A percentile compares a stretch with the other conserved stretches of the same genome.
These are phyloP conservation scores for Phataginus tetradactyla DNA, from an alignment of 2,797 vertebrate genomes.

Conservation along the genomic window DNA sequence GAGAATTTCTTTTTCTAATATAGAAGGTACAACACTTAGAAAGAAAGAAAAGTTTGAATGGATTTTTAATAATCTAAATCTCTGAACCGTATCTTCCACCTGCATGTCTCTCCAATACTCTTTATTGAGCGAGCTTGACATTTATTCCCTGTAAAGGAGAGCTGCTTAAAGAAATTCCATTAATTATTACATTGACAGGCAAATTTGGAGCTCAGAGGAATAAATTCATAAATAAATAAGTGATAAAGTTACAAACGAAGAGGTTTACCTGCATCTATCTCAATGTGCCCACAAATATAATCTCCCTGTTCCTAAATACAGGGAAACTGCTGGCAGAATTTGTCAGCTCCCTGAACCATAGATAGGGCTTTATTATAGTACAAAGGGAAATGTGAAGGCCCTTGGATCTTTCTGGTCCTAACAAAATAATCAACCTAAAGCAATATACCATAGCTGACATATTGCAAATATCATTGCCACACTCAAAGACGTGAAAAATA, in stretches of 20 bases:
- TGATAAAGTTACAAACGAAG: neutral
- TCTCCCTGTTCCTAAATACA: neutral
- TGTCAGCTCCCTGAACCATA: neutral
- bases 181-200: neutral
- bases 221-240: neutral
- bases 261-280: neutral
- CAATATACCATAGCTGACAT: neutral
- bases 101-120: neutral
- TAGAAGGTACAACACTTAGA: neutral
- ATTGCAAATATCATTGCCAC: neutral
- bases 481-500: neutral
- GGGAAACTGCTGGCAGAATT: neutral
- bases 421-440: neutral
- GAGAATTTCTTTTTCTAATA: neutral
- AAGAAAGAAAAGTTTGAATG: neutral
- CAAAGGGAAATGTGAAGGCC: neutral
- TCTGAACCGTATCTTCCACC: neutral
- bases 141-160: neutral
- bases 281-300: neutral
- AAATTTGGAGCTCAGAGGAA: neutral
- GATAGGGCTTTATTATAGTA: neutral
- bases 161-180: neutral
- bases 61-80: neutral
- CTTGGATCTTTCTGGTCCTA: neutral
- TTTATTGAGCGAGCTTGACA: neutral